A percentile compares a stretch with the other conserved stretches of the same genome.
Conservation (phyloP, 2,888 invertebrate species). For the Callyntrura guangdongensis region DNA sequence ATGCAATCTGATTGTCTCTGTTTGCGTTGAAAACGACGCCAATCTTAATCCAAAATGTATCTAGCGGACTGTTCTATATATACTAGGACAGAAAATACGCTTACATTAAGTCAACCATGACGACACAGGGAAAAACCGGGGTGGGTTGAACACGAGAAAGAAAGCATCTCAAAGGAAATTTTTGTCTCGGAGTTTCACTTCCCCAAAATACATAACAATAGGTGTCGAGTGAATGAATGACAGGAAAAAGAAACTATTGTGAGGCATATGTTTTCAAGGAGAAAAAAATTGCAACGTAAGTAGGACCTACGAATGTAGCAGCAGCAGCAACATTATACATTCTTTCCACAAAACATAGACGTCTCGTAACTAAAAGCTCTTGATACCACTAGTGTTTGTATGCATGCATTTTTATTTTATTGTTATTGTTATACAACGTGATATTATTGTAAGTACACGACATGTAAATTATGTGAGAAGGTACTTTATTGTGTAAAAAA, state of each 20-base stretch:
- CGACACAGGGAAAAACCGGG: background rate
- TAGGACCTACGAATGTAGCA: too few species aligned
- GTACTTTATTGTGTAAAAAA: background rate
- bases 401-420: background rate
- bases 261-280: constrained; percentile 28
- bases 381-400: too few species aligned
- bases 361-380: too few species aligned
- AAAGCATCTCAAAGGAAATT: background rate
- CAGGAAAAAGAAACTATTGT: constrained; percentile 36
- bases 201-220: constrained; percentile 42
- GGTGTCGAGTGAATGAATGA: constrained; percentile 44
- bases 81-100: constrained; percentile 33
- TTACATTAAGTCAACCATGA: background rate
- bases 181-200: constrained; percentile 30
- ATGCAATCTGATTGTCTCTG: too few species aligned
- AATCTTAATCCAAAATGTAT: constrained; percentile 26
- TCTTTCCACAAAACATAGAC: background rate
- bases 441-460: constrained; percentile 4
- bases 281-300: background rate
- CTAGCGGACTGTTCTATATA: constrained; percentile 15
- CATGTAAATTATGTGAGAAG: constrained; percentile 23
- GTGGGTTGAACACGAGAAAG: too few species aligned
- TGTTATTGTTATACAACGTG: background rate
- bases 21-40: background rate
- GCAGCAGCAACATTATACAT: background rate